Base-by-base conservation (phyloP, 2,797 vertebrate species). In the Poeciliopsis infans region DNA sequence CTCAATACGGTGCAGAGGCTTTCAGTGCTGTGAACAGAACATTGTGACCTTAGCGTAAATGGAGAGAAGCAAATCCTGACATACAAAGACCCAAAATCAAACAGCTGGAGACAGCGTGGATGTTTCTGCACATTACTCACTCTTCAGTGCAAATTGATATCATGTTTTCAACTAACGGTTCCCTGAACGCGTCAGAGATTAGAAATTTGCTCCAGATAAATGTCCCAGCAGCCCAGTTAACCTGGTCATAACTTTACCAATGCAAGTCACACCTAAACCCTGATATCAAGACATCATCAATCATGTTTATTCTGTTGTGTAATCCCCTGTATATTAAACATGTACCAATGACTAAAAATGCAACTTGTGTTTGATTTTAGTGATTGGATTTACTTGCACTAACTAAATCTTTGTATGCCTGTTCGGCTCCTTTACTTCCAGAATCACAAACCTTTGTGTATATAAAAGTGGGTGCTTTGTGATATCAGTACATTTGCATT, bases 1-100 rank as follows among this genome's bases (percentile, higher is more conserved):
- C 18, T 49, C 7, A 43, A 78, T 49, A 45, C 33, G 33, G 71
- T 6, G 33, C 7, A 39, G 64, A 77, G 75, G 71, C 79, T 83
- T 76, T 77, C 25, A 64, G 51, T 43, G 36, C 47, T 71, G 10
- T 8, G 36, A 31, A 41, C 71, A 66, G 33, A 73, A 15, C 39
- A 53, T 45, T 64, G 49, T 15, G 31, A 49, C 8, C 36, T 55
- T 13, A 47, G 55, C 8, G 25, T 49, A 72, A 6, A 7, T 7
- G 33, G 39, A 68, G 45, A 33, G 20, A 74, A 64, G 46, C 39
- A 57, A 18, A 10, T 12, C n/a, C 18, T 2, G 39, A 64, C 11
- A 77, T 15, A 68, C 13, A 70, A n/a, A n/a, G 25, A 82, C 51
- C 11, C 25, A 55, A 18, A n/a, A 77, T 53, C 33, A 69, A 69